A percentile compares a stretch with the other conserved stretches of the same genome.
Evolutionary conservation across 1,140 invertebrate species (phyloP).

Genomic region (Caerostris extrusa): DNA sequence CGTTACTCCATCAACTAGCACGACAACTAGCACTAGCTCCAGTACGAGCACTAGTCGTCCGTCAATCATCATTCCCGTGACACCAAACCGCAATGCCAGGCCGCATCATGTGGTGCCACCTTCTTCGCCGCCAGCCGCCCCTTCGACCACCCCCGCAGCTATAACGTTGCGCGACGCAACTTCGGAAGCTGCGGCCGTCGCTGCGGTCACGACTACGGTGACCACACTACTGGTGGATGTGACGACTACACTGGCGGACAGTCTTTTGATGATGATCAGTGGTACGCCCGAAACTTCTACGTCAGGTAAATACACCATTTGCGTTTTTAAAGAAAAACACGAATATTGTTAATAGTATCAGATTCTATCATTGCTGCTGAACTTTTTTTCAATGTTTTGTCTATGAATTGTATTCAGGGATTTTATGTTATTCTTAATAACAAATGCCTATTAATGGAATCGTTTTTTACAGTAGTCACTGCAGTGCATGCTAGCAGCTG

Average conservation of each 20-base stretch:
- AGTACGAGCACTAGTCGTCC: slow-evolving; percentile 70
- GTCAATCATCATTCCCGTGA: slow-evolving; percentile 70
- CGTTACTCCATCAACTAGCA: slow-evolving; percentile 60
- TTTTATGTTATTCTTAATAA: neutral
- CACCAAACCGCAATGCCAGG: slow-evolving; percentile 53
- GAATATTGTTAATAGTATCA: no score
- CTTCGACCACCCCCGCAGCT: neutral
- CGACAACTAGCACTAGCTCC: slow-evolving; percentile 67
- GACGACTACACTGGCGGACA: slow-evolving; percentile 63
- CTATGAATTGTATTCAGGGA: neutral
- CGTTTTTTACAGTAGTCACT: no score
- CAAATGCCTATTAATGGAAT: no score
- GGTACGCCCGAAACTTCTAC: slow-evolving; percentile 69
- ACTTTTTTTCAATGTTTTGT: neutral
- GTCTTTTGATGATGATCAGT: slow-evolving; percentile 50
- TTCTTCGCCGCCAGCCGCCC: slow-evolving; percentile 1
- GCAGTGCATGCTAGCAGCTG: no score
- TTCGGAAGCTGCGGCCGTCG: neutral
- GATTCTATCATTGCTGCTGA: neutral
- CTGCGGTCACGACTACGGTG: neutral
- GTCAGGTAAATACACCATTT: slow-evolving; percentile 37
- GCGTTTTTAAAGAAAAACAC: neutral
- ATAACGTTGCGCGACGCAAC: slow-evolving; percentile 48
- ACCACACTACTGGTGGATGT: neutral
- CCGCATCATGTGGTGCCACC: slow-evolving; percentile 41